phyloP scores from a whole-genome alignment of 1,140 invertebrate species.

The Megalonaias nervosa region DNA sequence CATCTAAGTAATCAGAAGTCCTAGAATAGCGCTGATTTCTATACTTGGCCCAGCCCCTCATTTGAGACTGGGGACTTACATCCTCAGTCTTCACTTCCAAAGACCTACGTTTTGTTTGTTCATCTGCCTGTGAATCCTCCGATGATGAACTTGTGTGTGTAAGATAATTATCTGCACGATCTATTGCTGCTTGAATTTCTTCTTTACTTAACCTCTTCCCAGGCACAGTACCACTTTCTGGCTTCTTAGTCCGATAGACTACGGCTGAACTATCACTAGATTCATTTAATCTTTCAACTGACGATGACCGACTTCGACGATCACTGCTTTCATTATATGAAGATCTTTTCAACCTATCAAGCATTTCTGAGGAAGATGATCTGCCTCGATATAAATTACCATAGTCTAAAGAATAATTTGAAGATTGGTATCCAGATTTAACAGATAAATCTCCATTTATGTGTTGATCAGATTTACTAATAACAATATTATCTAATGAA shows the following conservation, averaged over 20 bases:
- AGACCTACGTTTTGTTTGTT: constrained; percentile 6
- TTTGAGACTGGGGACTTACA: constrained; percentile 4
- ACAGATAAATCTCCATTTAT: constrained; percentile 32
- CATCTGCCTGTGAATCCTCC: background rate
- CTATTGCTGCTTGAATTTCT: constrained; percentile 59
- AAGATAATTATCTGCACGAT: constrained; percentile 57
- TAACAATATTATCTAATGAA: constrained; percentile 29
- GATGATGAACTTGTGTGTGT: constrained; percentile 5
- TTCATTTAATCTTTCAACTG: constrained; percentile 13
- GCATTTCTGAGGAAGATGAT: constrained; percentile 27
- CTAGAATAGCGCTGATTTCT: constrained; percentile 30
- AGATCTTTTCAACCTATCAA: background rate
- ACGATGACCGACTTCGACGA: background rate
- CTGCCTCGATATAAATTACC: constrained; percentile 30
- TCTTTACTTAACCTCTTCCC: constrained; percentile 52
- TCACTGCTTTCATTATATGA: constrained; percentile 6
- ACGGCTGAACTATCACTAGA: constrained; percentile 19
- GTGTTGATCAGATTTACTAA: constrained; percentile 20
- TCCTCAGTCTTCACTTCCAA: constrained; percentile 2
- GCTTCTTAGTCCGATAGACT: constrained; percentile 30
- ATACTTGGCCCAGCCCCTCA: constrained; percentile 28
- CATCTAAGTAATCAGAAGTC: constrained; percentile 23
- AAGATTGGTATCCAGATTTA: constrained; percentile 29
- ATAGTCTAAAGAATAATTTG: constrained; percentile 25
- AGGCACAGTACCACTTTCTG: constrained; percentile 5